Evolutionary conservation across 2,797 vertebrate species (phyloP).

Genomic region (Rhinatrema bivittatum): DNA sequence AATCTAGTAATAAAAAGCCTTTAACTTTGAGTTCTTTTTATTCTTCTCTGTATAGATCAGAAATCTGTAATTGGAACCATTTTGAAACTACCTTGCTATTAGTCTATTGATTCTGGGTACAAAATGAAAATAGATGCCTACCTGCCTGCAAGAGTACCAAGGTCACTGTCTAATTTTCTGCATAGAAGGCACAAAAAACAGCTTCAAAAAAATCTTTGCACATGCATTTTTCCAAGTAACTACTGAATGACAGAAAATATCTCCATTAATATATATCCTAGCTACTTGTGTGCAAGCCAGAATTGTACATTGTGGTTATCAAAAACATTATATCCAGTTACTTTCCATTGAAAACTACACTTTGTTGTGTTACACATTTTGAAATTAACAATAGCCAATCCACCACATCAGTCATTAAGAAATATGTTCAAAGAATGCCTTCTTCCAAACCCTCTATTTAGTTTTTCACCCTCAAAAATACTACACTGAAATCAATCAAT

Average conservation of each 20-base stretch:
- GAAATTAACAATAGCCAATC: constrained; percentile 13
- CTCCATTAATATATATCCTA: neutral
- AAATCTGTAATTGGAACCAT: constrained; percentile 17
- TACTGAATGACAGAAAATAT: constrained; percentile 1
- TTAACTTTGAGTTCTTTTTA: constrained; percentile 23
- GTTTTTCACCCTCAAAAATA: constrained; percentile 29
- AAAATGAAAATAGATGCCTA: neutral
- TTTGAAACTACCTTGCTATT: neutral
- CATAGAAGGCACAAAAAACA: constrained; percentile 3
- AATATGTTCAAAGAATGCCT: constrained; percentile 14
- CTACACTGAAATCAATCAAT: constrained; percentile 43
- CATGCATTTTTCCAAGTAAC: neutral
- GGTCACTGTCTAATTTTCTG: constrained; percentile 10
- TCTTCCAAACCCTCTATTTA: constrained; percentile 31
- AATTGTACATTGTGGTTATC: constrained; percentile 14
- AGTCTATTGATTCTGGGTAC: neutral
- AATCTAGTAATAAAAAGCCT: constrained; percentile 15
- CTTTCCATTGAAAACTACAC: neutral
- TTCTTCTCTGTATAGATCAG: constrained; percentile 12
- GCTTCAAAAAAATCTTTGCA: constrained; percentile 7
- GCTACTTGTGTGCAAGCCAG: neutral
- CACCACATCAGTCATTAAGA: neutral
- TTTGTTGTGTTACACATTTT: constrained; percentile 8
- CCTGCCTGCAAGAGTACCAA: constrained; percentile 10
- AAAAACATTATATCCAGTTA: neutral